Percentiles rank a stretch among this genome's conserved stretches.
Evolutionary conservation across 2,888 invertebrate genomes (phyloP).

Genomic region (Glyphotaelius pellucidus): DNA sequence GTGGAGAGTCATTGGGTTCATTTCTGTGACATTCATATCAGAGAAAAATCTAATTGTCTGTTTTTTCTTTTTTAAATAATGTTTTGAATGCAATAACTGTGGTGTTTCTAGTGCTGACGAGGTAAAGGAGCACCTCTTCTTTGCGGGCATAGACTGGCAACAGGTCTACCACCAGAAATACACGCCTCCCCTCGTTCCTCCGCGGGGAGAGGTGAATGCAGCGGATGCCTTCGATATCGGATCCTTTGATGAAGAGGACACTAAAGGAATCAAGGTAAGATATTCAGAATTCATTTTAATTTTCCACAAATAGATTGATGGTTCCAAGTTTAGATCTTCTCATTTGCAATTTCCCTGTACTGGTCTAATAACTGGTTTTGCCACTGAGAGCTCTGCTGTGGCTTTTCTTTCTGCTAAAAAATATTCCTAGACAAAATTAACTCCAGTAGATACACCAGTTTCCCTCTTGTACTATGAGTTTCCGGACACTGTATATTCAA

Average conservation of each 20-base stretch:
- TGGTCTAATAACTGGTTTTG: not conserved
- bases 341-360: too few species aligned
- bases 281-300: not conserved
- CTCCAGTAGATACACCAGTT: too few species aligned
- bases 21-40: not conserved
- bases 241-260: constrained; percentile 99
- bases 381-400: not conserved
- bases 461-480: too few species aligned
- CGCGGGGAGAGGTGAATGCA: constrained; percentile 99
- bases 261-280: constrained; percentile 96
- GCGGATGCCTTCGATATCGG: constrained; percentile 99
- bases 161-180: constrained; percentile 99
- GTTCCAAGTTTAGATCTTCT: not conserved
- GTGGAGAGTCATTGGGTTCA: not conserved
- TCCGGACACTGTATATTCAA: too few species aligned
- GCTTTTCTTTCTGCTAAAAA: not conserved
- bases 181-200: constrained; percentile 98
- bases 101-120: constrained; percentile 88
- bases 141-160: constrained; percentile 99
- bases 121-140: constrained; percentile 98
- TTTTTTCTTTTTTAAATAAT: not conserved
- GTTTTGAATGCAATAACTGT: not conserved
- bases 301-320: not conserved
- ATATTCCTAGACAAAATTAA: too few species aligned
- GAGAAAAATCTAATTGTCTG: not conserved